phyloP scores from a whole-genome alignment of 2,113 vertebrate species.

The Gallinago undulata region DNA sequence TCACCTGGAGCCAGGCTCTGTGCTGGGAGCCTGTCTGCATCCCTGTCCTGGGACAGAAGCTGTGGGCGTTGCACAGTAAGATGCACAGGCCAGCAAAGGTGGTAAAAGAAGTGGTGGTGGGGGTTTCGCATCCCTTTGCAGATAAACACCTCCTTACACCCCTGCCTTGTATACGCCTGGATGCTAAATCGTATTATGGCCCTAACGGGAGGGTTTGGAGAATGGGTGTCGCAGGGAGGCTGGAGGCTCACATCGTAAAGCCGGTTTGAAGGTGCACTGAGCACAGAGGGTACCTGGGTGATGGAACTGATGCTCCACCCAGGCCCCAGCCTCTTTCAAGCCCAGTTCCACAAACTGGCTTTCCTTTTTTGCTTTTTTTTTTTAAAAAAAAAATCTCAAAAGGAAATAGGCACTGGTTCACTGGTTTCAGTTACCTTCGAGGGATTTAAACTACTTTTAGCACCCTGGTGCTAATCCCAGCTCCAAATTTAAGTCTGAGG shows the following conservation, averaged over 20 bases:
- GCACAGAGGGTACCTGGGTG: background rate
- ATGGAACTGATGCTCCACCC: background rate
- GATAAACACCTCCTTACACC: background rate
- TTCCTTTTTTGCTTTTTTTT: background rate
- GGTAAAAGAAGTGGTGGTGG: background rate
- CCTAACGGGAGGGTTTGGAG: background rate
- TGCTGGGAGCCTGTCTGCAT: rapidly evolving
- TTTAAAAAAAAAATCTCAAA: background rate
- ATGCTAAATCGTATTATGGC: rapidly evolving
- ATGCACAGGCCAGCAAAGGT: background rate
- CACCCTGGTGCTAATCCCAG: background rate
- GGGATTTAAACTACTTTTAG: background rate
- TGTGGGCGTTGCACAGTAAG: background rate
- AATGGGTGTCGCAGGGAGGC: rapidly evolving
- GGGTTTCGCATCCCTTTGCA: background rate
- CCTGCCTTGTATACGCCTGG: background rate
- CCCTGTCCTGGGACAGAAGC: background rate
- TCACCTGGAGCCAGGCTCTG: background rate
- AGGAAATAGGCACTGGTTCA: background rate
- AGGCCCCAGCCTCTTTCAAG: background rate
- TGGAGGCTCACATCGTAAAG: background rate
- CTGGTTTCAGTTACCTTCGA: background rate
- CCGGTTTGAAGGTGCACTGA: background rate
- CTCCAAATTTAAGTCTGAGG: background rate
- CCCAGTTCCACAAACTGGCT: background rate